Evolutionary conservation across 1,140 invertebrate genomes (phyloP).

Genomic region (Drosophila rhopaloa): DNA sequence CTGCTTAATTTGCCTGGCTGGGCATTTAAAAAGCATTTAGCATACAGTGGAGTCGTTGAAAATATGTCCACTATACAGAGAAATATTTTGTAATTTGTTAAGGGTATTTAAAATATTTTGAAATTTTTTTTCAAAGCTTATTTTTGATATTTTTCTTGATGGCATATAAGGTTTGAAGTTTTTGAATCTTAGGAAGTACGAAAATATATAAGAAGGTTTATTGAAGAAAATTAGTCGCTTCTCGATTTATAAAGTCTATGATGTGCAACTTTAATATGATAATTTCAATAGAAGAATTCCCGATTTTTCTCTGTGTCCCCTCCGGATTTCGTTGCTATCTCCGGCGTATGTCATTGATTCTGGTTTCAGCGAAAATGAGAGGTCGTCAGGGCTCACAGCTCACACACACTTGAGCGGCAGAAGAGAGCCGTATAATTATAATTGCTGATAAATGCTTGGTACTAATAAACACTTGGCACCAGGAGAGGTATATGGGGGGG

Average conservation of each 20-base stretch:
- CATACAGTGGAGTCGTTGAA: slow-evolving; percentile 41
- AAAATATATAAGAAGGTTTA: too few species aligned
- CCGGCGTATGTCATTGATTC: slow-evolving; percentile 22
- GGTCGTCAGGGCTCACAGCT: slow-evolving; percentile 69
- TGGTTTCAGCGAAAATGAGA: slow-evolving; percentile 22
- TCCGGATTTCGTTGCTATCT: slow-evolving; percentile 8
- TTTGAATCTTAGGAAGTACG: too few species aligned
- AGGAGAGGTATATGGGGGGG: slow-evolving; percentile 1
- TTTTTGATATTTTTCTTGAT: not conserved
- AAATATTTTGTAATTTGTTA: not conserved
- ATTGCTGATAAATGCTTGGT: slow-evolving; percentile 80
- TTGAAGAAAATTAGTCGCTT: not conserved
- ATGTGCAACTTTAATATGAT: not conserved
- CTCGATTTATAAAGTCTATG: not conserved
- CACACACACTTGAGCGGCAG: slow-evolving; percentile 37
- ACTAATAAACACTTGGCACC: slow-evolving; percentile 75
- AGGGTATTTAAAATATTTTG: not conserved
- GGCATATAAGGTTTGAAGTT: too few species aligned
- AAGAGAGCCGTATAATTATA: slow-evolving; percentile 74
- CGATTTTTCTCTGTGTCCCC: not conserved
- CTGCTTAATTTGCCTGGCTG: slow-evolving; percentile 60
- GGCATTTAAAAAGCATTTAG: slow-evolving; percentile 79
- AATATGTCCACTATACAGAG: slow-evolving; percentile 21
- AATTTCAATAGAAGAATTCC: not conserved
- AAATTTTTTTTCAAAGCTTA: not conserved